Evolutionary conservation across 2,113 vertebrate species (phyloP).

Genomic region (Rhineura floridana): DNA sequence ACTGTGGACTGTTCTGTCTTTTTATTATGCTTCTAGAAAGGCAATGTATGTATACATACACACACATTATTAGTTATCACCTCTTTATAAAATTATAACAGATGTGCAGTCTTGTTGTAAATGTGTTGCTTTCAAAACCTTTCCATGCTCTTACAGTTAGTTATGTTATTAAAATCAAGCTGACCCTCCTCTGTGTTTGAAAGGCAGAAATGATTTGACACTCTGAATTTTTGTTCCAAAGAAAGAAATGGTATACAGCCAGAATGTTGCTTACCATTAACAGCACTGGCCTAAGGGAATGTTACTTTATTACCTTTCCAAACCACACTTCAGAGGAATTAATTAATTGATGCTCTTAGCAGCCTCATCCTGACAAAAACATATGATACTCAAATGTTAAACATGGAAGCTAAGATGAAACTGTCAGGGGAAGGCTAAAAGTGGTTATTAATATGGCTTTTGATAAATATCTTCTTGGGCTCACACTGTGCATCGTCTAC

Average conservation of each 20-base stretch:
- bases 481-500: conserved; percentile 87
- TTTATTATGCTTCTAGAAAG: not conserved
- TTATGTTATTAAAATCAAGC: conserved; percentile 60
- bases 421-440: conserved; percentile 85
- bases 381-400: conserved; percentile 88
- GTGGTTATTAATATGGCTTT: conserved; percentile 89
- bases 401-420: conserved; percentile 85
- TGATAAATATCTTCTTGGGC: conserved; percentile 88
- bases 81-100: conserved; percentile 50
- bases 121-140: conserved; percentile 23
- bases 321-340: conserved; percentile 82
- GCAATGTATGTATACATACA: not conserved
- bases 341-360: conserved; percentile 87
- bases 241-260: conserved; percentile 66
- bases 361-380: conserved; percentile 85
- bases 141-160: conserved; percentile 18
- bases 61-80: not conserved
- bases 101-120: conserved; percentile 24
- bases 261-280: conserved; percentile 74
- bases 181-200: conserved; percentile 51
- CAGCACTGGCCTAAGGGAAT: conserved; percentile 77
- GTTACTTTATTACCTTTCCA: conserved; percentile 84
- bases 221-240: conserved; percentile 73
- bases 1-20: not conserved
- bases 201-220: conserved; percentile 55